These are phyloP conservation scores for Sphaerophoria rueppellii DNA, from an alignment of 2,888 invertebrate species.

Conservation along the genomic window DNA sequence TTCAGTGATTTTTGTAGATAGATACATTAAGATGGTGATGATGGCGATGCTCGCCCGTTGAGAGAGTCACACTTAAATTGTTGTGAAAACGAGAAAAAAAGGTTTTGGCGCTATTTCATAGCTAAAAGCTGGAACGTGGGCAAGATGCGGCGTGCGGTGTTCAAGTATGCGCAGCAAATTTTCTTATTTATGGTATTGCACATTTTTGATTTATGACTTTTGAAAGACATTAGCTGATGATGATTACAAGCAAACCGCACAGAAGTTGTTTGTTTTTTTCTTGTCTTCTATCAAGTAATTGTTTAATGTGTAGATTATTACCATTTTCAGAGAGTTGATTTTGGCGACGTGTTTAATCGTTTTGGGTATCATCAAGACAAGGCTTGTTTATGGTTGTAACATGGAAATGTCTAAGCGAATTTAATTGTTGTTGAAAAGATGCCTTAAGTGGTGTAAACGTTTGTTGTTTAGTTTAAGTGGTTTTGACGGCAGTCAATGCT, in stretches of 20 bases:
- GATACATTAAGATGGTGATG: constrained; percentile 35
- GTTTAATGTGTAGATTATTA: constrained; percentile 57
- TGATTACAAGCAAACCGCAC: not conserved
- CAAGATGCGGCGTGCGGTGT: constrained; percentile 12
- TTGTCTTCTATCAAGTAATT: constrained; percentile 35
- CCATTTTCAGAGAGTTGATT: constrained; percentile 52
- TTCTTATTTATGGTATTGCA: constrained; percentile 17
- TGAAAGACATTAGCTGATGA: constrained; percentile 52
- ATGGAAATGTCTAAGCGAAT: no score
- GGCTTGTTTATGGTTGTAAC: not conserved
- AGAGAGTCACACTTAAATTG: constrained; percentile 17
- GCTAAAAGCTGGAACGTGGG: not conserved
- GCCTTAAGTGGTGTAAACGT: not conserved
- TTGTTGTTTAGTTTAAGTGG: not conserved
- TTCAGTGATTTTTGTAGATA: constrained; percentile 29
- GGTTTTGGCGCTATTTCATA: not conserved
- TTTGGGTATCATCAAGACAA: not conserved
- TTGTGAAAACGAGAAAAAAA: constrained; percentile 1
- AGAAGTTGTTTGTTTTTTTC: constrained; percentile 49
- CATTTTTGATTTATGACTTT: constrained; percentile 66
- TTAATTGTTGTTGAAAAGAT: no score
- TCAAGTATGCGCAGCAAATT: constrained; percentile 24
- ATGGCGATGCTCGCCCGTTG: constrained; percentile 30
- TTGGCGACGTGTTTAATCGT: not conserved
- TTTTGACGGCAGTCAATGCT: not conserved